A percentile compares a stretch with the other conserved stretches of the same genome.
Evolutionary conservation across 2,113 vertebrate genomes (phyloP).

Genomic region (Maylandia zebra): DNA sequence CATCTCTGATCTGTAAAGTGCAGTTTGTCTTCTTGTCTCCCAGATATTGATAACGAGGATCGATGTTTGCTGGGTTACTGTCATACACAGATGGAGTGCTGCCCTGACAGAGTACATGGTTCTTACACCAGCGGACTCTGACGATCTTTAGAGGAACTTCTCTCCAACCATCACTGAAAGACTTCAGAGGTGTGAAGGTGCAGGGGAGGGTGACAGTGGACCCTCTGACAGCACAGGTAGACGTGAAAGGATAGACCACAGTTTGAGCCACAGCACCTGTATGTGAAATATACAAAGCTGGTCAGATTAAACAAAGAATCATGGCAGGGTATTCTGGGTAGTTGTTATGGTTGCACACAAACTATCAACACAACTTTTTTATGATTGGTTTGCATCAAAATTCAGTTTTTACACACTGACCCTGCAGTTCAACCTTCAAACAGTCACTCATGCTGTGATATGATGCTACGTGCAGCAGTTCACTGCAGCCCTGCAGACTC

Average conservation of each 20-base stretch:
- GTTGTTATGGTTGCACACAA: background rate
- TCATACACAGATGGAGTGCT: too few species aligned
- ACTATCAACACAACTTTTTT: background rate
- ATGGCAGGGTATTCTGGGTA: background rate
- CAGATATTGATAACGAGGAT: too few species aligned
- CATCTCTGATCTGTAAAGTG: too few species aligned
- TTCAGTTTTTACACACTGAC: accelerated
- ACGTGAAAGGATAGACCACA: background rate
- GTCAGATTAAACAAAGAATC: background rate
- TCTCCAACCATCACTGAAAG: accelerated
- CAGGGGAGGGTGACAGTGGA: background rate
- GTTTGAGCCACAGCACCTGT: background rate
- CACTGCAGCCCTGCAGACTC: background rate
- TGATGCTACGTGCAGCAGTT: background rate
- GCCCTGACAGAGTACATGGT: background rate
- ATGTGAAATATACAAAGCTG: accelerated
- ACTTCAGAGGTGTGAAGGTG: background rate
- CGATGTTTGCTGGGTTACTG: too few species aligned
- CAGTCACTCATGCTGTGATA: background rate
- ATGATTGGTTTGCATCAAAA: background rate
- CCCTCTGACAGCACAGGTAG: background rate
- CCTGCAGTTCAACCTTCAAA: background rate
- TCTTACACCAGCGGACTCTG: slow-evolving; percentile 5
- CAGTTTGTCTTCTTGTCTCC: too few species aligned
- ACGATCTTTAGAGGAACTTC: background rate